These are phyloP conservation scores for Brotogeris chrysoptera DNA, from an alignment of 2,797 vertebrate species.

Conservation along the genomic window DNA sequence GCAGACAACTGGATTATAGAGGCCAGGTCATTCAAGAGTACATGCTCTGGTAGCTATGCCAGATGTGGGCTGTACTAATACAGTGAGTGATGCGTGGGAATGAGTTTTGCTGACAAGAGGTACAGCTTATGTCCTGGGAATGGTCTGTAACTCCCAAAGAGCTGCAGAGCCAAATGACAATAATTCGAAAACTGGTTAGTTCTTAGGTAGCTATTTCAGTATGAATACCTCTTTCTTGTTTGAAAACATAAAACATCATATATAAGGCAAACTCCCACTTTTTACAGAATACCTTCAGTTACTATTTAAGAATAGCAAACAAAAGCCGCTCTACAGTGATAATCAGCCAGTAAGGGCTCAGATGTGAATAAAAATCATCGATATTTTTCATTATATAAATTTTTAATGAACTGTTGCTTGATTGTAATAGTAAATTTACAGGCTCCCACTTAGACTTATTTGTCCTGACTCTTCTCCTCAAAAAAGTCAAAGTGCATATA, in stretches of 20 bases:
- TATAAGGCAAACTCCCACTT: not conserved
- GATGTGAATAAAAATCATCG: not conserved
- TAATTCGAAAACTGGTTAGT: not conserved
- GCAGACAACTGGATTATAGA: not conserved
- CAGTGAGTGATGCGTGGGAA: not conserved
- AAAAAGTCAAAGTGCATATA: not conserved
- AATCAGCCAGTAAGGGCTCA: not conserved
- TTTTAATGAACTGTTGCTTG: not conserved
- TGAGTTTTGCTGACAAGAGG: not conserved
- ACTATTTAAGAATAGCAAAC: not conserved
- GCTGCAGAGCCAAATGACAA: not conserved
- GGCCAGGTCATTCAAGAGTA: not conserved
- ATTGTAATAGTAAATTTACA: not conserved
- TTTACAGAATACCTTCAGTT: not conserved
- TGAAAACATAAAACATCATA: not conserved
- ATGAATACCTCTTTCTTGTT: not conserved
- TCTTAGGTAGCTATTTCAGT: not conserved
- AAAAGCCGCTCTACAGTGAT: not conserved
- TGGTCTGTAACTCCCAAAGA: not conserved
- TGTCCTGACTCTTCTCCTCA: not conserved
- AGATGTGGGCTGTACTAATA: not conserved
- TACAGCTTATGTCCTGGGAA: not conserved
- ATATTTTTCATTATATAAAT: not conserved
- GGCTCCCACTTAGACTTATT: not conserved
- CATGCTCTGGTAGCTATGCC: not conserved